A percentile compares a stretch with the other conserved stretches of the same genome.
phyloP scores from a whole-genome alignment of 2,888 invertebrate species.

The Ypsolopha scabrella region DNA sequence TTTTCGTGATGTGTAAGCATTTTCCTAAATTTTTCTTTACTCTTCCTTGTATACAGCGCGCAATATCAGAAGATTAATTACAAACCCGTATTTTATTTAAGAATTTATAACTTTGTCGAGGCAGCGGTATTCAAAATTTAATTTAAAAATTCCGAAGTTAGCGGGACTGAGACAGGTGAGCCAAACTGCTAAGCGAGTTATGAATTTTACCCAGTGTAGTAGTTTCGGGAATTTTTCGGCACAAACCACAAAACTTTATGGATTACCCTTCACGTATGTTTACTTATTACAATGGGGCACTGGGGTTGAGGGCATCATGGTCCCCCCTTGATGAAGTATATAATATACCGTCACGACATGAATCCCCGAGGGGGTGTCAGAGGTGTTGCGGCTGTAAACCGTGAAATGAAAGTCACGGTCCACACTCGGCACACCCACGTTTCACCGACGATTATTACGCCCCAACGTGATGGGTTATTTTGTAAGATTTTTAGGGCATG shows the following conservation, averaged over 20 bases:
- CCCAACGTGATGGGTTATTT: too few species aligned
- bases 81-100: conserved; percentile 59
- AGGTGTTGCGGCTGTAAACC: too few species aligned
- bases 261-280: conserved; percentile 33
- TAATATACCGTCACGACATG: too few species aligned
- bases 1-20: not conserved
- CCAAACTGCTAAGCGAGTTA: conserved; percentile 64
- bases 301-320: too few species aligned
- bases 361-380: too few species aligned
- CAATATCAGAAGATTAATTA: conserved; percentile 61
- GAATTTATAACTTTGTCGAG: conserved; percentile 61
- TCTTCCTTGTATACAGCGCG: conserved; percentile 39
- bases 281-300: not conserved
- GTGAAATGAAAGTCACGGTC: too few species aligned
- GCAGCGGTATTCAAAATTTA: conserved; percentile 59
- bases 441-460: too few species aligned
- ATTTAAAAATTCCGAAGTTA: conserved; percentile 69
- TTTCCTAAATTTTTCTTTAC: conserved; percentile 24
- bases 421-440: too few species aligned
- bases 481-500: too few species aligned
- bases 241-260: conserved; percentile 46
- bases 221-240: conserved; percentile 60
- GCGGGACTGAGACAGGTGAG: conserved; percentile 68
- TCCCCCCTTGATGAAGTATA: too few species aligned
- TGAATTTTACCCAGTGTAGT: conserved; percentile 51